These are phyloP conservation scores for Mus musculus DNA, from an alignment of 2,113 vertebrate genomes.

Conservation along the genomic window DNA sequence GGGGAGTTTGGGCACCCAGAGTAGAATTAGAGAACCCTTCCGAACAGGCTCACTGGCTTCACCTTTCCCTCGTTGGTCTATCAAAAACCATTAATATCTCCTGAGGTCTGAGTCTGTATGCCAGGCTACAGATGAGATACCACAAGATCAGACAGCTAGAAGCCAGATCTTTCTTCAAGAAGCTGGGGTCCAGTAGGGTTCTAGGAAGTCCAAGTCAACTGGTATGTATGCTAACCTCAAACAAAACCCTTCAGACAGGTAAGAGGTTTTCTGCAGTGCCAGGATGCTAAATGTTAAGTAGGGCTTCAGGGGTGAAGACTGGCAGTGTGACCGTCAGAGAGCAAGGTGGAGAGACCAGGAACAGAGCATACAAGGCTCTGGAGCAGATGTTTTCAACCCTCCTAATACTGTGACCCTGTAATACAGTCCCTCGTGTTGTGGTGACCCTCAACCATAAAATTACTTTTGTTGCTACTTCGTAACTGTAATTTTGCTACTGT, in stretches of 20 bases:
- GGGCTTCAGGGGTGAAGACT: neutral
- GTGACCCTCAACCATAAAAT: neutral
- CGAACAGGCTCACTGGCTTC: neutral
- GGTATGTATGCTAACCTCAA: neutral
- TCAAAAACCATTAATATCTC: neutral
- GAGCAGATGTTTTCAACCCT: neutral
- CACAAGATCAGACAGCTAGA: neutral
- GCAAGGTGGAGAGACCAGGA: neutral
- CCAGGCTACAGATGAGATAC: neutral
- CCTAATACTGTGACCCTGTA: neutral
- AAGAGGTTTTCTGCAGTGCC: neutral
- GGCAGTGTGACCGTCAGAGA: neutral
- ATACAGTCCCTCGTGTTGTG: neutral
- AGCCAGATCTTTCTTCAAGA: neutral
- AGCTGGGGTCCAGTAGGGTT: neutral
- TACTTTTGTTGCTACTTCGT: neutral
- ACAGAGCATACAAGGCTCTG: neutral
- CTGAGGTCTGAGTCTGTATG: neutral
- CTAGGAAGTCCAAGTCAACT: neutral
- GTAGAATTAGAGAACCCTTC: neutral
- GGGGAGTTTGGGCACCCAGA: neutral
- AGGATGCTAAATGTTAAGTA: neutral
- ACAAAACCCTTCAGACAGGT: neutral
- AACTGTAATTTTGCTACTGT: neutral
- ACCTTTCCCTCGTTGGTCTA: conserved; percentile 1